Percentiles rank a stretch among this genome's conserved stretches.
These are phyloP conservation scores for Tympanuchus pallidicinctus DNA, from an alignment of 2,113 vertebrate genomes.

Conservation along the genomic window DNA sequence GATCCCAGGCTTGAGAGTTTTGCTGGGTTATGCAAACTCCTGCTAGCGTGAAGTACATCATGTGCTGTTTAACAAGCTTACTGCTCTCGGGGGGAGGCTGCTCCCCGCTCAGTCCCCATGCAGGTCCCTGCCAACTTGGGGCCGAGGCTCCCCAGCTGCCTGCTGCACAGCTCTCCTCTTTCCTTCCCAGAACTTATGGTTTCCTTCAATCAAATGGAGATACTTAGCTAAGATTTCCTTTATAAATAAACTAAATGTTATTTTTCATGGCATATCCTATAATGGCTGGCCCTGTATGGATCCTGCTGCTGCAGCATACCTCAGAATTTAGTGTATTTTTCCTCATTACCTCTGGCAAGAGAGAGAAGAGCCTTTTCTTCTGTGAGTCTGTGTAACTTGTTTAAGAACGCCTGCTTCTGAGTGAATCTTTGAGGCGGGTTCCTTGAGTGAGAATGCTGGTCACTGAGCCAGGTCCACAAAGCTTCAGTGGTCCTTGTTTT, in stretches of 20 bases:
- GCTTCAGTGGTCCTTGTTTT: not conserved
- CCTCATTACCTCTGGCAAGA: not conserved
- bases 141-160: not conserved
- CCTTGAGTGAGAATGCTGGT: not conserved
- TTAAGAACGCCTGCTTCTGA: not conserved
- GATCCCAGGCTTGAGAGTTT: not conserved
- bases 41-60: not conserved
- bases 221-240: slow-evolving; percentile 1
- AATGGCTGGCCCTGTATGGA: not conserved
- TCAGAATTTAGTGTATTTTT: not conserved
- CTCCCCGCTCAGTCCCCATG: not conserved
- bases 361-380: not conserved
- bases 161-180: not conserved
- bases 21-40: slow-evolving; percentile 20
- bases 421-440: not conserved
- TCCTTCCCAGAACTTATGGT: not conserved
- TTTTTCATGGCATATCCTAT: not conserved
- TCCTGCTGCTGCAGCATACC: not conserved
- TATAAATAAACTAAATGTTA: not conserved
- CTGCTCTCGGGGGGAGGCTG: not conserved
- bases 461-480: not conserved
- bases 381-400: not conserved
- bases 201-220: not conserved
- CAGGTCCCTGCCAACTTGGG: slow-evolving; percentile 20
- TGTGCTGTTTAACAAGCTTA: slow-evolving; percentile 38